A percentile compares a stretch with the other conserved stretches of the same genome.
These are phyloP conservation scores for Gymnogyps californianus DNA, from an alignment of 2,113 vertebrate species.

Conservation along the genomic window DNA sequence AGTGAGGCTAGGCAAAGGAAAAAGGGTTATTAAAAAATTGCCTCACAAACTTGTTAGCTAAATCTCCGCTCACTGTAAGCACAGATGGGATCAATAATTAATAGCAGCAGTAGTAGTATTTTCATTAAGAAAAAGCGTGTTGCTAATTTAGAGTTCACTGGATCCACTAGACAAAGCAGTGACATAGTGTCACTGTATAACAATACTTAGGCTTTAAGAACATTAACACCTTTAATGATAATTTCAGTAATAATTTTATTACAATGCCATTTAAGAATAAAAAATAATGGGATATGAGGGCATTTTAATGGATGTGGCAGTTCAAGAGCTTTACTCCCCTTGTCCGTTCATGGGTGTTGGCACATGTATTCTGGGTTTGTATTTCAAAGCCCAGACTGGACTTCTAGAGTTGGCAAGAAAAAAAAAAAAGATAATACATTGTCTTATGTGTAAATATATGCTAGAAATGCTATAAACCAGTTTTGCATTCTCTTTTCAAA, in stretches of 20 bases:
- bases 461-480: background rate
- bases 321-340: background rate
- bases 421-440: background rate
- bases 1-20: background rate
- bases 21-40: background rate
- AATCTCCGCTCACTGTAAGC: background rate
- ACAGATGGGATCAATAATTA: background rate
- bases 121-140: background rate
- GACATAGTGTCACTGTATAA: background rate
- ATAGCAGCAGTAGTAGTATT: background rate
- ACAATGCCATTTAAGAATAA: background rate
- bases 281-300: background rate
- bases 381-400: background rate
- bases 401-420: background rate
- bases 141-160: background rate
- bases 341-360: background rate
- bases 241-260: background rate
- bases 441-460: background rate
- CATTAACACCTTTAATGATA: background rate
- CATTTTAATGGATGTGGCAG: background rate
- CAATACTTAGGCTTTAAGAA: background rate
- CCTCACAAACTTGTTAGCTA: background rate
- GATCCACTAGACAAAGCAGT: rapidly evolving
- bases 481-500: background rate
- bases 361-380: background rate